Conservation (phyloP, 1,140 invertebrate genomes). For the Leptoteleia sp. region DNA sequence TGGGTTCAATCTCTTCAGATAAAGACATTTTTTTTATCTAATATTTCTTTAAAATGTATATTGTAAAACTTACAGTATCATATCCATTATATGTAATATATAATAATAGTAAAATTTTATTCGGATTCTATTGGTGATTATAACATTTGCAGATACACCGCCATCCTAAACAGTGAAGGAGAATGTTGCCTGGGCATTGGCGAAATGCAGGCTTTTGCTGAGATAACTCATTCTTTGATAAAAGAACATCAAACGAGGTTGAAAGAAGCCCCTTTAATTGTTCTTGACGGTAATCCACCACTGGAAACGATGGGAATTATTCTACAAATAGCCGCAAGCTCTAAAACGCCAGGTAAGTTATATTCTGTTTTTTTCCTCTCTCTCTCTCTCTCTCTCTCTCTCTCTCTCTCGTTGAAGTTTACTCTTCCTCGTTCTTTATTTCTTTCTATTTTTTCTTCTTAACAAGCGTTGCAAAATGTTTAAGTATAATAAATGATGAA, state of each 20-base stretch:
- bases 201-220: conserved; percentile 90
- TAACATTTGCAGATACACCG: conserved; percentile 84
- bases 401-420: no score
- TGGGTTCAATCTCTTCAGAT: no score
- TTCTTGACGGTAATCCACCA: conserved; percentile 91
- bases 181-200: conserved; percentile 90
- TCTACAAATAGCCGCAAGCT: conserved; percentile 83
- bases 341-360: conserved; percentile 85
- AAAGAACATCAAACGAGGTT: conserved; percentile 72
- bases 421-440: no score
- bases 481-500: no score
- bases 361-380: conserved; percentile 25
- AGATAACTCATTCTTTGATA: conserved; percentile 85
- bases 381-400: background rate
- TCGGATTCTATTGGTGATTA: no score
- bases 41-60: no score
- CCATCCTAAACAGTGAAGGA: conserved; percentile 86
- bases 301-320: conserved; percentile 84
- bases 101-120: no score
- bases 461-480: no score
- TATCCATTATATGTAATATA: no score
- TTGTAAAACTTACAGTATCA: no score
- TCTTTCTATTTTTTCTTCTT: no score
- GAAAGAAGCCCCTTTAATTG: conserved; percentile 85
- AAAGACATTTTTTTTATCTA: no score